Base-by-base conservation (phyloP, 2,888 invertebrate genomes). In the Steromphala cineraria region DNA sequence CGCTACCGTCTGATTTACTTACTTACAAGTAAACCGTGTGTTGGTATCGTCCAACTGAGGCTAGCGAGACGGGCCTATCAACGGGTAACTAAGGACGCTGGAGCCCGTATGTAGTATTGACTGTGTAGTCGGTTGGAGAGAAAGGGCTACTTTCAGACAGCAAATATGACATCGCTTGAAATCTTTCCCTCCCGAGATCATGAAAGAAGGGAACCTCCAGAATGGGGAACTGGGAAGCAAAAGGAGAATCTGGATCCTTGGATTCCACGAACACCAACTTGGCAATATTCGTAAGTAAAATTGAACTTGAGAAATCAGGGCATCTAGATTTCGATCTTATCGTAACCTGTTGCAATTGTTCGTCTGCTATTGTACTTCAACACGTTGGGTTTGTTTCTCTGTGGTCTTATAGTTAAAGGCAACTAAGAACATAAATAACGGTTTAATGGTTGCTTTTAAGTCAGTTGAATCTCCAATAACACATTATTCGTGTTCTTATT, bases 171-270 rank as follows among this genome's bases (percentile, higher is more conserved):
- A 74, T 89, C 89, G 62, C 76, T 89, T 56, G 83, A 88, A 78
- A 81, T 89, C 24, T 88, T 88, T 76, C 87, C 84, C n/a, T 79
- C 83, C 71, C 80, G 80, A 24, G 87, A 87, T 31, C 86, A 85
- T 77, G 74, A 77, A 80, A 82, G 83, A 77, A 53, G 79, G 17
- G 84, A 85, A 19, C 89, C 88, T 4, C 85, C 83, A 81, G 89
- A 89, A 81, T 89, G 89, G 89, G 89, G 89, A 19, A 85, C 89
- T 67, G 89, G 89, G 19, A 84, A 87, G 67, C 81, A 84, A 53
- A 89, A 88, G 75, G 87, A 87, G 80, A 87, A 88, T 36, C 86
- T 86, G 56, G 86, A 88, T 74, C 81, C 88, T 21, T 89, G 85
- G 75, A 83, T 88, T n/a, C 88, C 88, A 2, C 86, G 87, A 53